Base-by-base conservation (phyloP, 2,797 vertebrate genomes). In the Danio tinwini region DNA sequence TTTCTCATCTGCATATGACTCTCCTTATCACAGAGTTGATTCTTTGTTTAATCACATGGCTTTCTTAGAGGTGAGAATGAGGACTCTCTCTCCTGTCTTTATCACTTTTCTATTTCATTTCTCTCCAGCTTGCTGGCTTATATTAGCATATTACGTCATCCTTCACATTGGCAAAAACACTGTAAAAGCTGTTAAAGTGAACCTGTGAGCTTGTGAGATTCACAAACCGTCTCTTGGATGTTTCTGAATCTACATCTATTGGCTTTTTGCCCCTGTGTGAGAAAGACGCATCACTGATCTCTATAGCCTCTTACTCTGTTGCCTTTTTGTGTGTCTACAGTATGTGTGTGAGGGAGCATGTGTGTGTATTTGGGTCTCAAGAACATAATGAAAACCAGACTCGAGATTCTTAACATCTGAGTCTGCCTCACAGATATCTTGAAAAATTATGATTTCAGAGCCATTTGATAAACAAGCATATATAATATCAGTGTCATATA, bases 371-470 rank as follows among this genome's bases (percentile, higher is more conserved):
- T 71, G 74, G 4, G 40, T 68, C 40, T 74, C 11, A 4, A 8
- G 45, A 62, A 68, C 72, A 52, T 83, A 83, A 83, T 85, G 67
- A 78, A 81, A 83, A 76, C 70, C 84, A 85, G 84, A 81, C 75
- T 71, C 59, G 14, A 58, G 45, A 78, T 83, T 61, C 63, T 78
- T 64, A 74, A 80, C 77, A 16, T 47, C 29, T 64, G 52, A 77
- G 59, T 78, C 44, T 59, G 44, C 79, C 62, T 70, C 42, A 73
- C 37, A 76, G 40, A 82, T 47, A 59, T 64, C n/a, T 49, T 61
- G 63, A 80, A 69, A 75, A 81, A 70, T 56, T n/a, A 56, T 37
- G 37, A 77, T 78, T 13, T 1, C 16, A 5, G 14, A 68, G 73
- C 56, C 12, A 53, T 49, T 80, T 80, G 68, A 58, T 52, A 74